These are phyloP conservation scores for Gila robusta DNA, from an alignment of 2,797 vertebrate species.

Conservation along the genomic window DNA sequence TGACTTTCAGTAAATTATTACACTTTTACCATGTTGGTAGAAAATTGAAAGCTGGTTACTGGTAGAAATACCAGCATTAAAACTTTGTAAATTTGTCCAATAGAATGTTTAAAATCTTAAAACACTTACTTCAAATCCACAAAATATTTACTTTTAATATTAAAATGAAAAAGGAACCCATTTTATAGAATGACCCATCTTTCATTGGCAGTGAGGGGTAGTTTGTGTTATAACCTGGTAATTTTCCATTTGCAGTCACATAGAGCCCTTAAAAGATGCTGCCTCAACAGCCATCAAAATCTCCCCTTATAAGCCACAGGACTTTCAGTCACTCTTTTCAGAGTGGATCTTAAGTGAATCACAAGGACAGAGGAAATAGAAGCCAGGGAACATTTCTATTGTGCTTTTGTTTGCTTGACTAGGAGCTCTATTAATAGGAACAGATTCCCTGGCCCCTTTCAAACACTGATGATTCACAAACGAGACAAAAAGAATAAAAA, in stretches of 20 bases:
- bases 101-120: neutral
- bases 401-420: constrained; percentile 42
- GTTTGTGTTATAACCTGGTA: constrained; percentile 38
- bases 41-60: neutral
- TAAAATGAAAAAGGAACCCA: neutral
- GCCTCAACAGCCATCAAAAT: constrained; percentile 55
- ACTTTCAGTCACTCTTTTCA: constrained; percentile 35
- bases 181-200: neutral
- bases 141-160: neutral
- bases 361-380: constrained; percentile 3
- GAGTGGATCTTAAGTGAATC: constrained; percentile 32
- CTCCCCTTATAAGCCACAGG: constrained; percentile 62
- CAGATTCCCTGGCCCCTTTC: constrained; percentile 15
- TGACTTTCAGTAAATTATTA: neutral
- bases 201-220: neutral
- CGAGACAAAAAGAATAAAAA: constrained; percentile 31
- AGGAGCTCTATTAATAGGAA: constrained; percentile 36
- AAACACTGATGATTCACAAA: constrained; percentile 29
- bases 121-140: neutral
- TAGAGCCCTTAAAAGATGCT: constrained; percentile 60
- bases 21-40: neutral
- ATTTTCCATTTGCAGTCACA: constrained; percentile 60
- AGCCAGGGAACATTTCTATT: constrained; percentile 30
- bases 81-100: neutral
- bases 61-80: neutral